A percentile compares a stretch with the other conserved stretches of the same genome.
phyloP scores from a whole-genome alignment of 2,113 vertebrate species.

The Pipa parva region DNA sequence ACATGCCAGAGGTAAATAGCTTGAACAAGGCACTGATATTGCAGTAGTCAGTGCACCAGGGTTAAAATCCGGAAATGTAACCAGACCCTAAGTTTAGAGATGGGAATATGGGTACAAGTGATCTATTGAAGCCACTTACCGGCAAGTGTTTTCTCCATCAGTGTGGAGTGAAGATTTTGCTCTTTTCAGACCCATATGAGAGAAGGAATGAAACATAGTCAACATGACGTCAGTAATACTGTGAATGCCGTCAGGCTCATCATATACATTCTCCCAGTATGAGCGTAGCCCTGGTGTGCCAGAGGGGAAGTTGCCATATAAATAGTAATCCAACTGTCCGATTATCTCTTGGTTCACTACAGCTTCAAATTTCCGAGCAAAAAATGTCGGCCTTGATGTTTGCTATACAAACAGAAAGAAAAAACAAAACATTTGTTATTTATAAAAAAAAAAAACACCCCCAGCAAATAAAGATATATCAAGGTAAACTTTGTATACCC shows the following conservation, averaged over 20 bases:
- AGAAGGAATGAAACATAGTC: constrained; percentile 86
- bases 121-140: constrained; percentile 61
- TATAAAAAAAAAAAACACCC: neutral
- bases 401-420: constrained; percentile 66
- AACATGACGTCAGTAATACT: constrained; percentile 78
- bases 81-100: too few species aligned
- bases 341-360: constrained; percentile 96
- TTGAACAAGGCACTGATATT: too few species aligned
- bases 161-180: constrained; percentile 72
- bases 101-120: neutral
- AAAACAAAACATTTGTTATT: neutral
- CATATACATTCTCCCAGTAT: constrained; percentile 91
- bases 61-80: too few species aligned
- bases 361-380: constrained; percentile 94
- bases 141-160: constrained; percentile 75
- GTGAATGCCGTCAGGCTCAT: constrained; percentile 80
- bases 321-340: constrained; percentile 85
- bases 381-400: constrained; percentile 92
- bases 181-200: constrained; percentile 76
- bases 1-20: too few species aligned
- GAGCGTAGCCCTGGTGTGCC: constrained; percentile 78
- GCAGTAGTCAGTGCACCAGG: too few species aligned
- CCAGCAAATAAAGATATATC: neutral
- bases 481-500: neutral
- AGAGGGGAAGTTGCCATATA: constrained; percentile 80